phyloP scores from a whole-genome alignment of 2,113 vertebrate species.

The Nothocercus julius region DNA sequence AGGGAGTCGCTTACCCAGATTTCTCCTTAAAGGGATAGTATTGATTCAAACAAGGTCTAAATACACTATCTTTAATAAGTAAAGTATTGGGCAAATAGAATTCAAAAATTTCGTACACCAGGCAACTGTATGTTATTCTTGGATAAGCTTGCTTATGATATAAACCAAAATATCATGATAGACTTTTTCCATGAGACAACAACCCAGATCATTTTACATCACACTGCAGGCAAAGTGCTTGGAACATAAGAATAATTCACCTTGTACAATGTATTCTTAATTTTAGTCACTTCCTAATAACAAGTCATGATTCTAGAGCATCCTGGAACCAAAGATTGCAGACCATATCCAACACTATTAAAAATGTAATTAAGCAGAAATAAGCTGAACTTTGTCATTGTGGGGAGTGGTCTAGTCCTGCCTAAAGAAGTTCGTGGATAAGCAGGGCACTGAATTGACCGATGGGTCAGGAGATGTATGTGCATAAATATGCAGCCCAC shows the following conservation, averaged over 20 bases:
- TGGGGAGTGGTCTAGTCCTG: not conserved
- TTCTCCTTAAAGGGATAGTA: slow-evolving; percentile 5
- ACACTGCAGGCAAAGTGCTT: not conserved
- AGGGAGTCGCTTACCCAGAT: not conserved
- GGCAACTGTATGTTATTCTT: not conserved
- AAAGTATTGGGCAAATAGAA: not conserved
- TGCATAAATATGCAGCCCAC: slow-evolving; percentile 6
- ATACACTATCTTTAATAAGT: not conserved
- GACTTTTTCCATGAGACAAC: slow-evolving; percentile 10
- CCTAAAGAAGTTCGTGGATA: accelerated
- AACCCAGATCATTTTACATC: slow-evolving; percentile 7
- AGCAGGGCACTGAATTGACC: not conserved
- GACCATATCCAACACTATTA: not conserved
- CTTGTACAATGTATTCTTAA: not conserved
- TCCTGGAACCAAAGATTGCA: not conserved
- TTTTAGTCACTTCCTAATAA: not conserved
- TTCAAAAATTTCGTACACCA: not conserved
- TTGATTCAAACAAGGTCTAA: not conserved
- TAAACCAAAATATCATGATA: slow-evolving; percentile 41
- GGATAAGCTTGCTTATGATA: not conserved
- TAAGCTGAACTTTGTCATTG: not conserved
- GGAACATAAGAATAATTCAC: not conserved
- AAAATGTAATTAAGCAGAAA: not conserved
- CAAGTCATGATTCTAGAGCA: not conserved
- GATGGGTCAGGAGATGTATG: not conserved